These are phyloP conservation scores for Leptobrachium leishanense DNA, from an alignment of 2,113 vertebrate species.

Conservation along the genomic window DNA sequence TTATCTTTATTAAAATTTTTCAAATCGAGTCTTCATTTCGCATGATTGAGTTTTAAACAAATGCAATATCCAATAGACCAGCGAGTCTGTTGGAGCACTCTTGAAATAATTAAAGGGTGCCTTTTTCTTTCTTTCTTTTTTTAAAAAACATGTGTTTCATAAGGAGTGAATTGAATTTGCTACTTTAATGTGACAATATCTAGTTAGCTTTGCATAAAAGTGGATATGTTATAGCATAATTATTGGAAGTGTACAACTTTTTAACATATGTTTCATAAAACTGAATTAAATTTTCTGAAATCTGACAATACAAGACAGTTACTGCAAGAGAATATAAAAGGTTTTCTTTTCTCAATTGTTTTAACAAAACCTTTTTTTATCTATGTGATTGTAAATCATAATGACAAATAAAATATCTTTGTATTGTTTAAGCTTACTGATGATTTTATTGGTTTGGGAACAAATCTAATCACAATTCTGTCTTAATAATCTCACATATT, in stretches of 20 bases:
- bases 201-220: conserved; percentile 95
- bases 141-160: conserved; percentile 92
- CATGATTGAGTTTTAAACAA: conserved; percentile 99
- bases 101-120: conserved; percentile 96
- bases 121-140: conserved; percentile 78
- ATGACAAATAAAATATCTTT: conserved; percentile 6
- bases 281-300: conserved; percentile 94
- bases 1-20: conserved; percentile 99
- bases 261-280: conserved; percentile 95
- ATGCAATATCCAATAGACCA: conserved; percentile 96
- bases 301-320: conserved; percentile 77
- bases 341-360: conserved; percentile 60
- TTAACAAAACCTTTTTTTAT: conserved; percentile 50
- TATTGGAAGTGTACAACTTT: conserved; percentile 97
- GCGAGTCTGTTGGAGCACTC: conserved; percentile 78
- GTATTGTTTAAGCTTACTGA: background rate
- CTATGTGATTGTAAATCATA: conserved; percentile 19
- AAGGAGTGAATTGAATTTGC: conserved; percentile 97
- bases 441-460: background rate
- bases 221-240: conserved; percentile 90
- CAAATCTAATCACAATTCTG: too few species aligned
- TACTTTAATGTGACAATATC: conserved; percentile 96
- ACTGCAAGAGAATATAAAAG: conserved; percentile 77
- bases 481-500: too few species aligned
- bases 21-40: conserved; percentile 99